Conservation (phyloP, 1,140 invertebrate species). For the Dinothrombium tinctorium region DNA sequence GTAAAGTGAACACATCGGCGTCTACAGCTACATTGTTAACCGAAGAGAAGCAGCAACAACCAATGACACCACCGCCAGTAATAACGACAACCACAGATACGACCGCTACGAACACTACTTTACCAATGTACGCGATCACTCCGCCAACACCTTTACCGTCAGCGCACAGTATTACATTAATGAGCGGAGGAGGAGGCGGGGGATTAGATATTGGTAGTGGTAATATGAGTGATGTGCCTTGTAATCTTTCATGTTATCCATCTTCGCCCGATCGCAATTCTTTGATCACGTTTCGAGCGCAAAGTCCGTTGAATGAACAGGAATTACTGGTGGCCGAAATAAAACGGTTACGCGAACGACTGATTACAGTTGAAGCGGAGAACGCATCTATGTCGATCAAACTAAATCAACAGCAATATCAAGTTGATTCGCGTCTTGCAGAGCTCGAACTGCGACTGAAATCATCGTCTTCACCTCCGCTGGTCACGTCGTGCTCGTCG, state of each 20-base stretch:
- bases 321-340: constrained; percentile 71
- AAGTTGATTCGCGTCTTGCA: constrained; percentile 50
- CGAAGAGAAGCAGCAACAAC: constrained; percentile 5
- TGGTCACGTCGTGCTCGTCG: constrained; percentile 5
- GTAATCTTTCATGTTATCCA: no score
- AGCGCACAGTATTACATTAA: constrained; percentile 4
- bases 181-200: no score
- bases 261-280: no score
- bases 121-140: not conserved
- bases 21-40: constrained; percentile 12
- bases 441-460: constrained; percentile 89
- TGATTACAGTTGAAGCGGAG: constrained; percentile 69
- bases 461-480: constrained; percentile 18
- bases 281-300: no score
- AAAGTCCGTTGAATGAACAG: no score
- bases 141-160: not conserved
- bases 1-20: constrained; percentile 36
- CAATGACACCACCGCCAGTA: not conserved
- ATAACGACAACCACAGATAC: not conserved
- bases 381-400: constrained; percentile 77
- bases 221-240: no score
- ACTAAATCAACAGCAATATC: constrained; percentile 79
- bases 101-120: not conserved
- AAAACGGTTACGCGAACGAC: constrained; percentile 58
- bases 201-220: no score